These are phyloP conservation scores for Nemapogon koenigi DNA, from an alignment of 2,888 invertebrate genomes.

Conservation along the genomic window DNA sequence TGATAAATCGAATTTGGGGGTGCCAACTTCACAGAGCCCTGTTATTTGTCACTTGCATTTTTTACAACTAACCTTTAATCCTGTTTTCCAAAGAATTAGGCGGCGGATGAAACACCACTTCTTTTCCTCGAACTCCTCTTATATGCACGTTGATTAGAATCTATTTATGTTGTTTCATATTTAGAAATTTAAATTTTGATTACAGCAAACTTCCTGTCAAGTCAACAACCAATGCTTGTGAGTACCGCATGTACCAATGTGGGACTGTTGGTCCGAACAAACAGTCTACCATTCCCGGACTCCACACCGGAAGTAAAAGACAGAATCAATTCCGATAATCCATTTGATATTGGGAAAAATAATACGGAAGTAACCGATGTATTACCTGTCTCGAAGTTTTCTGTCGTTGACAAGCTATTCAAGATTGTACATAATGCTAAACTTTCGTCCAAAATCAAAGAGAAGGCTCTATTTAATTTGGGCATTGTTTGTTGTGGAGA, in stretches of 20 bases:
- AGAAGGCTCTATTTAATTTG: constrained; percentile 77
- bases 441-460: constrained; percentile 73
- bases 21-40: too few relatives aligned
- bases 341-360: constrained; percentile 34
- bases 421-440: constrained; percentile 76
- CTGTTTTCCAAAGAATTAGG: too few relatives aligned
- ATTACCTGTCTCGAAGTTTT: constrained; percentile 57
- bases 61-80: too few relatives aligned
- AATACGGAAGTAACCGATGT: constrained; percentile 21
- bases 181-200: constrained; percentile 15
- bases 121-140: too few relatives aligned
- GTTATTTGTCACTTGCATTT: too few relatives aligned
- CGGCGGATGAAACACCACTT: too few relatives aligned
- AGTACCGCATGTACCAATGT: constrained; percentile 75
- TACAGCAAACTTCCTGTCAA: constrained; percentile 70
- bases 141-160: too few relatives aligned
- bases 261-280: constrained; percentile 73
- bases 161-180: neutral
- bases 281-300: constrained; percentile 70
- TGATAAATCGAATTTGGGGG: too few relatives aligned
- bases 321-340: constrained; percentile 34
- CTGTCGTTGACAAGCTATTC: constrained; percentile 73
- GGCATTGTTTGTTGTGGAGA: constrained; percentile 87
- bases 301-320: constrained; percentile 42
- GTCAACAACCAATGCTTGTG: constrained; percentile 67